Conservation (phyloP, 2,888 invertebrate species). For the Drosophila maculinotata region DNA sequence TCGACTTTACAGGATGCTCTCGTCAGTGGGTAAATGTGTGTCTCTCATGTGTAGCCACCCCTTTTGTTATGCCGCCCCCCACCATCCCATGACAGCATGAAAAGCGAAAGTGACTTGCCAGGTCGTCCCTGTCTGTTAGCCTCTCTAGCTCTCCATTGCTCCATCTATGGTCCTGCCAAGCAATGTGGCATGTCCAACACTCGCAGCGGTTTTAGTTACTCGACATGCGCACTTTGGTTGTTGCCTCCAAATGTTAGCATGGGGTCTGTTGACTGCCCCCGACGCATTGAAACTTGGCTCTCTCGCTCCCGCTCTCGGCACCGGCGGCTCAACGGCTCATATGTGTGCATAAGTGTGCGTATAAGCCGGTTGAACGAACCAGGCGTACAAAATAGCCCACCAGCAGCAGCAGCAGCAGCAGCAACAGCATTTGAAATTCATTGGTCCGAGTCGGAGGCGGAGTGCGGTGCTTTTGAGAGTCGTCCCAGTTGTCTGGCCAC, state of each 20-base stretch:
- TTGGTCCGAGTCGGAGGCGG: conserved; percentile 54
- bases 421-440: conserved; percentile 71
- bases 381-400: conserved; percentile 55
- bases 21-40: conserved; percentile 23
- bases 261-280: neutral
- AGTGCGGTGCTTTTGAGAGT: conserved; percentile 8
- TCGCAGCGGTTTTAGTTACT: conserved; percentile 28
- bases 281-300: conserved; percentile 18
- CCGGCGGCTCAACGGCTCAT: conserved; percentile 29
- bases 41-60: conserved; percentile 39
- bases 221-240: conserved; percentile 42
- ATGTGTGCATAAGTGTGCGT: conserved; percentile 49
- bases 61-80: conserved; percentile 31
- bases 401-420: conserved; percentile 54
- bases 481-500: conserved; percentile 56
- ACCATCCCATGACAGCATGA: conserved; percentile 27
- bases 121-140: conserved; percentile 23
- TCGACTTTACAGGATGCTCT: conserved; percentile 62
- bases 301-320: conserved; percentile 12
- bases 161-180: conserved; percentile 50
- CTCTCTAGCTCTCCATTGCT: conserved; percentile 38
- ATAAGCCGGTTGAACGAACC: conserved; percentile 77
- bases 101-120: conserved; percentile 68
- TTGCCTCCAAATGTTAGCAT: conserved; percentile 1
- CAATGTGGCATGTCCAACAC: conserved; percentile 38